Conservation (phyloP, 2,888 invertebrate species). For the Bhutanitis thaidina region DNA sequence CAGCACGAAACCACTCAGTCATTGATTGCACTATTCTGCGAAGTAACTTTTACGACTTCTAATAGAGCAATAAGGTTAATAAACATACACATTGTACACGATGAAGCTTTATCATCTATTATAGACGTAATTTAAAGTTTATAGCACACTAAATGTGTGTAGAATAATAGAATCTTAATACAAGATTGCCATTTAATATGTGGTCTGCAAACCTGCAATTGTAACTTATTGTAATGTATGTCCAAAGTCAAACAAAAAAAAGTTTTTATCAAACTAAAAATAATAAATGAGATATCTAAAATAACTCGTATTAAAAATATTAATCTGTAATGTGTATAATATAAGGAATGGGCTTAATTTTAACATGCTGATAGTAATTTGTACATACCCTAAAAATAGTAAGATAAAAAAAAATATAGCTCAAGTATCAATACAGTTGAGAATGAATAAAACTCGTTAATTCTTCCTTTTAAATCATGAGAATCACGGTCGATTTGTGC, state of each 20-base stretch:
- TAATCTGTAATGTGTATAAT: no score
- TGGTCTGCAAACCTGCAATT: background rate
- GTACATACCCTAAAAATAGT: no score
- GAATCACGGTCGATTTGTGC: slow-evolving; percentile 19
- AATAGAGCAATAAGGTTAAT: slow-evolving; percentile 50
- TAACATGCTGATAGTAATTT: no score
- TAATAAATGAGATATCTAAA: no score
- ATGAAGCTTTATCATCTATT: slow-evolving; percentile 36
- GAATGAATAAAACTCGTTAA: no score
- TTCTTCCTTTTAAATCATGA: background rate
- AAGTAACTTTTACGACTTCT: slow-evolving; percentile 51
- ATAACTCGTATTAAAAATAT: no score
- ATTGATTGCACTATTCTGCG: slow-evolving; percentile 40
- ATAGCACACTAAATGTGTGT: slow-evolving; percentile 25
- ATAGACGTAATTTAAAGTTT: slow-evolving; percentile 34
- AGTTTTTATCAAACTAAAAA: no score
- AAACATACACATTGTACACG: slow-evolving; percentile 53
- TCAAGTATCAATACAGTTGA: no score
- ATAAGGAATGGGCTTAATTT: no score
- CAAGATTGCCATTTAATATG: background rate
- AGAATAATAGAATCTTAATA: slow-evolving; percentile 11
- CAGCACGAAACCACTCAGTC: slow-evolving; percentile 38
- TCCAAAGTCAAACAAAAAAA: no score
- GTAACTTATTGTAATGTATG: background rate
- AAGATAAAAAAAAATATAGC: no score